Conservation (phyloP, 2,113 vertebrate genomes). For the Hippoglossus stenolepis region DNA sequence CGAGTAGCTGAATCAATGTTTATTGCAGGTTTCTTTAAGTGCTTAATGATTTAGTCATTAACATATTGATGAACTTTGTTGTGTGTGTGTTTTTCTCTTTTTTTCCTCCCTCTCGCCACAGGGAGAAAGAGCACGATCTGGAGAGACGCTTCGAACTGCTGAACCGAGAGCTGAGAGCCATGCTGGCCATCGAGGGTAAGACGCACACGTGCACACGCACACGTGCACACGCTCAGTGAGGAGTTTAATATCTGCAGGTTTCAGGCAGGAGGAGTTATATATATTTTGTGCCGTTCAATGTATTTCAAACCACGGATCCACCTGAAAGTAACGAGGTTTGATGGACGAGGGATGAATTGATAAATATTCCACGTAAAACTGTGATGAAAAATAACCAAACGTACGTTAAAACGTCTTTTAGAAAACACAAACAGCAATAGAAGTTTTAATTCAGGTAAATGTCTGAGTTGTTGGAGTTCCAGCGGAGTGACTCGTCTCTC, state of each 20-base stretch:
- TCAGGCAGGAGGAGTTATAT: background rate
- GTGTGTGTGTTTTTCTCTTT: slow-evolving; percentile 34
- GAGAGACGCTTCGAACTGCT: slow-evolving; percentile 98
- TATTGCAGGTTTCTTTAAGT: slow-evolving; percentile 97
- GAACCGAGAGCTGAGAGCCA: slow-evolving; percentile 96
- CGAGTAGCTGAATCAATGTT: slow-evolving; percentile 93
- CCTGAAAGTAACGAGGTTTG: too few species aligned
- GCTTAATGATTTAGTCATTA: slow-evolving; percentile 99
- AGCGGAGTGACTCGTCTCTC: background rate
- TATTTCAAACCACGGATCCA: too few species aligned
- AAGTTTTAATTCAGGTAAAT: background rate
- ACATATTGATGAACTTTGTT: slow-evolving; percentile 99
- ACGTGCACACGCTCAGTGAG: too few species aligned
- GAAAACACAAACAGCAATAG: background rate
- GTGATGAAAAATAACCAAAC: too few species aligned
- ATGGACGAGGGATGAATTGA: too few species aligned
- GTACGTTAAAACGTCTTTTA: too few species aligned
- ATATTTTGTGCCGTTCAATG: background rate
- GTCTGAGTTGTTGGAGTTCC: background rate
- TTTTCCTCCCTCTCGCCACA: slow-evolving; percentile 81
- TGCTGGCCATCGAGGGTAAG: slow-evolving; percentile 99
- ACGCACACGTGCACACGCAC: background rate
- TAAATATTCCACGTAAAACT: too few species aligned
- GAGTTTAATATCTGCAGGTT: slow-evolving; percentile 9
- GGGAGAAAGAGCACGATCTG: slow-evolving; percentile 99